phyloP scores from a whole-genome alignment of 1,140 invertebrate genomes.

The Lepidotrigona ventralis region DNA sequence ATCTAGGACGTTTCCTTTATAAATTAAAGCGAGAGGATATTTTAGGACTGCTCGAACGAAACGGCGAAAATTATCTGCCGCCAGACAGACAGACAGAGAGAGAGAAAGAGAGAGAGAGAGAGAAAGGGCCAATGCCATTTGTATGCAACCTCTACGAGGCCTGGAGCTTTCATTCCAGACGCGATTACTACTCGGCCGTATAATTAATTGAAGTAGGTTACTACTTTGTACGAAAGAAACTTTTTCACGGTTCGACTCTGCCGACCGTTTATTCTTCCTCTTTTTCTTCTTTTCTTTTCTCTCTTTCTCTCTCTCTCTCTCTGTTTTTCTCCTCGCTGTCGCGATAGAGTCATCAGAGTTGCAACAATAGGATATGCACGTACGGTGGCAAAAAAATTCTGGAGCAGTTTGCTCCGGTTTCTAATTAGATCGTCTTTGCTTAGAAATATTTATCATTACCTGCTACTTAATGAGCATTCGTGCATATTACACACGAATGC shows the following conservation, averaged over 20 bases:
- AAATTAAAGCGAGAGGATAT: constrained; percentile 22
- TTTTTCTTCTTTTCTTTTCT: not conserved
- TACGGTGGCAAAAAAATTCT: not conserved
- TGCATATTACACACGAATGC: not conserved
- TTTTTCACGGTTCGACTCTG: not conserved
- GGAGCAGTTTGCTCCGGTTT: not conserved
- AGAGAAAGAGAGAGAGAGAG: no score
- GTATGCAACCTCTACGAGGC: not conserved
- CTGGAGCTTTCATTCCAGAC: not conserved
- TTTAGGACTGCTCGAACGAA: not conserved
- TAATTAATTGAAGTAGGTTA: constrained; percentile 42
- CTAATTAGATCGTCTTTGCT: not conserved
- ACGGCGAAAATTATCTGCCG: not conserved
- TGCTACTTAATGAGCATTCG: not conserved
- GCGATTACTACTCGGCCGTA: not conserved
- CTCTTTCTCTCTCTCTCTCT: not conserved
- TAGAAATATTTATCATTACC: not conserved
- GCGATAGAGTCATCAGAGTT: not conserved
- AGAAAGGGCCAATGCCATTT: not conserved
- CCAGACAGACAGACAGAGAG: not conserved
- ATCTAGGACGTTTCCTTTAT: constrained; percentile 2
- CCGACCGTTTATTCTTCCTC: not conserved
- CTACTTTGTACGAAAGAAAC: not conserved
- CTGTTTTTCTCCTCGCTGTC: not conserved
- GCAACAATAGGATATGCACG: not conserved